A percentile compares a stretch with the other conserved stretches of the same genome.
Evolutionary conservation across 2,888 invertebrate genomes (phyloP).

Genomic region (Stratiomys singularior): DNA sequence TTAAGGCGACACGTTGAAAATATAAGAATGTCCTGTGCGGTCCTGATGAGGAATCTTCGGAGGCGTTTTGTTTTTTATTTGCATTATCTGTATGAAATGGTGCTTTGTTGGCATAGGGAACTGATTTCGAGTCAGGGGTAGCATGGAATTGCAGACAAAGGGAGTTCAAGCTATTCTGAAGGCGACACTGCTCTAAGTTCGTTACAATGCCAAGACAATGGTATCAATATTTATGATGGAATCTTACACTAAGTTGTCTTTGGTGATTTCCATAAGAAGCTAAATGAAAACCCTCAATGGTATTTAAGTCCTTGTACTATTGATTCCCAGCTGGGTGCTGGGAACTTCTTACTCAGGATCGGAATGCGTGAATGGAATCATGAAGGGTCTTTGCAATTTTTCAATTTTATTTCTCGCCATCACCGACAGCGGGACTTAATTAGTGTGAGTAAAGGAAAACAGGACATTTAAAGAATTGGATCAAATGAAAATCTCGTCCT

Average conservation of each 20-base stretch:
- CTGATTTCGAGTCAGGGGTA: background rate
- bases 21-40: constrained; percentile 25
- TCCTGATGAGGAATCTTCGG: constrained; percentile 10
- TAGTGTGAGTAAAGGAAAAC: constrained; percentile 7
- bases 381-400: constrained; percentile 7
- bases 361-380: background rate
- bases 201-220: constrained; percentile 29
- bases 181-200: constrained; percentile 11
- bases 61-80: constrained; percentile 8
- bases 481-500: background rate
- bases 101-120: background rate
- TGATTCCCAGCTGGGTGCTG: background rate
- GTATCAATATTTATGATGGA: constrained; percentile 43
- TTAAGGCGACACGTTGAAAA: constrained; percentile 47
- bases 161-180: constrained; percentile 17
- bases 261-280: background rate
- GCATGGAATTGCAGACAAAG: constrained; percentile 14
- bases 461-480: constrained; percentile 7
- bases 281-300: constrained; percentile 26
- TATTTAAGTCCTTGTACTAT: constrained; percentile 30
- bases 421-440: constrained; percentile 11
- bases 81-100: background rate
- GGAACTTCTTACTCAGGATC: background rate
- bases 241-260: constrained; percentile 17
- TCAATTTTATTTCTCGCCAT: background rate